Conservation (phyloP, 2,113 vertebrate genomes). For the Halcyon senegalensis region DNA sequence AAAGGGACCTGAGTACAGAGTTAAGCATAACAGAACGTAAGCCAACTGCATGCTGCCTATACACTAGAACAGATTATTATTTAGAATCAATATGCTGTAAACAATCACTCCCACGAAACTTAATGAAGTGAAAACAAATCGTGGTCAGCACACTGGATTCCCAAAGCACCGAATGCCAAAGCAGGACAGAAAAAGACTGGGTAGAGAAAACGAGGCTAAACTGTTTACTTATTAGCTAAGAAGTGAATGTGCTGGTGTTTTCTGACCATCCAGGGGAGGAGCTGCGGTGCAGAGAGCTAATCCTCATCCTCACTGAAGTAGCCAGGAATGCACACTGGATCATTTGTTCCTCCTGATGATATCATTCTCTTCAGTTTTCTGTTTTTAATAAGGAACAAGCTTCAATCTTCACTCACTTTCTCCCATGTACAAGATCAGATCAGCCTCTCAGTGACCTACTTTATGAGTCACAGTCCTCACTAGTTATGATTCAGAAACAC, state of each 20-base stretch:
- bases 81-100: neutral
- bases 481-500: constrained; percentile 81
- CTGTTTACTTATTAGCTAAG: neutral
- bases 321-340: constrained; percentile 31
- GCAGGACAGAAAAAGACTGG: neutral
- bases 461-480: constrained; percentile 76
- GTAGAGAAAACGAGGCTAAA: neutral
- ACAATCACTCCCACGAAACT: neutral
- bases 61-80: neutral
- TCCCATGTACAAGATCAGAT: constrained; percentile 66
- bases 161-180: neutral
- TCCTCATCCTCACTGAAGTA: constrained; percentile 41
- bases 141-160: neutral
- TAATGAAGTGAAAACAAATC: neutral
- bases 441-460: constrained; percentile 75
- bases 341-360: constrained; percentile 73
- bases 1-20: neutral
- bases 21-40: neutral
- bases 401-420: constrained; percentile 71
- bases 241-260: constrained; percentile 57
- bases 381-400: constrained; percentile 64
- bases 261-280: neutral
- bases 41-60: neutral
- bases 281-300: neutral
- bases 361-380: constrained; percentile 53